A percentile compares a stretch with the other conserved stretches of the same genome.
Evolutionary conservation across 2,888 invertebrate genomes (phyloP).

Genomic region (Hirtodrosophila duncani): DNA sequence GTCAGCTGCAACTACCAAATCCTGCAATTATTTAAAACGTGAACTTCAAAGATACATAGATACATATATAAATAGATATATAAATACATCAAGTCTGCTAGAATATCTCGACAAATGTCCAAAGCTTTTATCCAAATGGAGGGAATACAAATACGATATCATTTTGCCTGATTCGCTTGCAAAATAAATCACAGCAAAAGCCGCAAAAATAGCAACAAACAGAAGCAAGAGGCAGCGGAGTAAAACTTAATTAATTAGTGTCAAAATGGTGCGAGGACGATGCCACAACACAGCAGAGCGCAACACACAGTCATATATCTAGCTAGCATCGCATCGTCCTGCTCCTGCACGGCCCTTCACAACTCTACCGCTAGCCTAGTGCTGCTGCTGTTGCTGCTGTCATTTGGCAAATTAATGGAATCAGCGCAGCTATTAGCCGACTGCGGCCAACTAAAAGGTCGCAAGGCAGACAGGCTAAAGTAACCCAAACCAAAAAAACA

Average conservation of each 20-base stretch:
- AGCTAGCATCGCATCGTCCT: too few relatives aligned
- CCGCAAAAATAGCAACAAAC: constrained; percentile 5
- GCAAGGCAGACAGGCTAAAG: constrained; percentile 2
- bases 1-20: too few relatives aligned
- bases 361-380: constrained; percentile 5
- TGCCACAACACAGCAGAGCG: not conserved
- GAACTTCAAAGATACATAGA: not conserved
- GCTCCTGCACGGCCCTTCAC: too few relatives aligned
- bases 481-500: constrained; percentile 1
- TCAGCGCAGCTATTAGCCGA: constrained; percentile 69
- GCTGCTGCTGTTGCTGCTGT: constrained; percentile 39
- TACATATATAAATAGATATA: not conserved
- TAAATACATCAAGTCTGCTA: too few relatives aligned
- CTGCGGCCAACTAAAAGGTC: constrained; percentile 42
- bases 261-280: constrained; percentile 53
- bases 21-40: not conserved
- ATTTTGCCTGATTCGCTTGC: constrained; percentile 33
- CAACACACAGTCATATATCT: too few relatives aligned
- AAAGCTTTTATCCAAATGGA: constrained; percentile 5
- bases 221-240: constrained; percentile 12
- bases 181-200: constrained; percentile 24
- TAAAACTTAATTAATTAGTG: constrained; percentile 67
- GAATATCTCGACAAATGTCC: not conserved
- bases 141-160: constrained; percentile 24
- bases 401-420: constrained; percentile 71